Conservation (phyloP, 2,797 vertebrate species). For the Nothura maculosa region DNA sequence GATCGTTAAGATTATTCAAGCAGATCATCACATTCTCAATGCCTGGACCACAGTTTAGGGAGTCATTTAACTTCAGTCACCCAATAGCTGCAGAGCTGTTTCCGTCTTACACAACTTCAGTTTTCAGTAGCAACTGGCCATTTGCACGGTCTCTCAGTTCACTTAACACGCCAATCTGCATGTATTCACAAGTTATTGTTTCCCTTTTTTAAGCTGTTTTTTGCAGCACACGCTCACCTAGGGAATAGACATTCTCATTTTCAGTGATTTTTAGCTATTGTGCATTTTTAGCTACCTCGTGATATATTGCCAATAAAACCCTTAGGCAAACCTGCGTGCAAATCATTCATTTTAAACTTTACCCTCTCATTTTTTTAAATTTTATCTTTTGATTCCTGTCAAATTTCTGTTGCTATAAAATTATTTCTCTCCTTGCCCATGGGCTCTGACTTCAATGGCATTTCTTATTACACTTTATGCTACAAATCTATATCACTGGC, state of each 20-base stretch:
- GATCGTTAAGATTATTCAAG: not conserved
- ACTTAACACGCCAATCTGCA: too few relatives aligned
- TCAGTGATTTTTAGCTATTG: too few relatives aligned
- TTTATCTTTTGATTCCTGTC: not conserved
- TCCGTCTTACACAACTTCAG: not conserved
- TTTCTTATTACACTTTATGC: not conserved
- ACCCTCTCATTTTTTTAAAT: not conserved
- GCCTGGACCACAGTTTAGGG: not conserved
- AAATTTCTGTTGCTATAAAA: not conserved
- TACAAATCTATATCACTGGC: not conserved
- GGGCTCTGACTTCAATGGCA: not conserved
- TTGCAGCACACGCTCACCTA: too few relatives aligned
- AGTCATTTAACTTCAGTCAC: not conserved
- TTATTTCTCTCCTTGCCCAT: not conserved
- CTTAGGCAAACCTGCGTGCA: not conserved
- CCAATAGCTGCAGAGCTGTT: not conserved
- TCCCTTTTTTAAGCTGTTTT: too few relatives aligned
- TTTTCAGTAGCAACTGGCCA: not conserved
- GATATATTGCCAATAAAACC: not conserved
- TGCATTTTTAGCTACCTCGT: too few relatives aligned
- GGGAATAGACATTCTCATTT: too few relatives aligned
- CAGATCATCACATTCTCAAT: not conserved
- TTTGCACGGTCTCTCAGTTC: fast-evolving
- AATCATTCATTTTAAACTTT: not conserved
- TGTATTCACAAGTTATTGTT: too few relatives aligned